phyloP scores from a whole-genome alignment of 1,140 invertebrate species.

The Bradysia coprophila region DNA sequence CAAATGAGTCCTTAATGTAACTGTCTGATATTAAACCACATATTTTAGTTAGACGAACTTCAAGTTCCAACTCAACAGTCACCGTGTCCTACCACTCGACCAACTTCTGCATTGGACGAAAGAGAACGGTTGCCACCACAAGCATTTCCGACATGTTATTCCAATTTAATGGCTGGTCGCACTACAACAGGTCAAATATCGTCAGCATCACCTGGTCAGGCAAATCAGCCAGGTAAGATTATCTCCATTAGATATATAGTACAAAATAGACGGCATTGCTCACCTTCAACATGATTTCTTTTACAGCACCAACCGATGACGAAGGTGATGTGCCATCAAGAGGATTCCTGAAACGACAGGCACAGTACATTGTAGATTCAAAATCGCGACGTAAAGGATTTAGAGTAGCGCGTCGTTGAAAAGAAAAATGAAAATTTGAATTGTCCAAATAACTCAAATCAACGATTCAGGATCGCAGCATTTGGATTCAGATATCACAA shows the following conservation, averaged over 20 bases:
- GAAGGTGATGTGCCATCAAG: constrained; percentile 68
- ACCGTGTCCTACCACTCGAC: constrained; percentile 6
- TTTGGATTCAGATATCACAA: too few relatives aligned
- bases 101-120: constrained; percentile 6
- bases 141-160: constrained; percentile 22
- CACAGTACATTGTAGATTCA: constrained; percentile 63
- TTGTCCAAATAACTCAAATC: too few relatives aligned
- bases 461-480: too few relatives aligned
- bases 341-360: constrained; percentile 58
- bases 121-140: too few relatives aligned
- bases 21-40: background rate
- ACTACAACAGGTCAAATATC: constrained; percentile 17
- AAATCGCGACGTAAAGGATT: constrained; percentile 60
- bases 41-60: background rate
- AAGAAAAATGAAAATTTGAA: background rate
- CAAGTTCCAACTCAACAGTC: background rate
- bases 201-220: constrained; percentile 18
- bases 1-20: background rate
- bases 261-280: background rate
- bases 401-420: constrained; percentile 8
- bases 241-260: background rate
- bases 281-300: constrained; percentile 4
- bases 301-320: constrained; percentile 42
- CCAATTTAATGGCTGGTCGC: constrained; percentile 19
- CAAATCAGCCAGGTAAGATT: constrained; percentile 14